These are phyloP conservation scores for Sebastes hubbsi DNA, from an alignment of 2,797 vertebrate species.

Conservation along the genomic window DNA sequence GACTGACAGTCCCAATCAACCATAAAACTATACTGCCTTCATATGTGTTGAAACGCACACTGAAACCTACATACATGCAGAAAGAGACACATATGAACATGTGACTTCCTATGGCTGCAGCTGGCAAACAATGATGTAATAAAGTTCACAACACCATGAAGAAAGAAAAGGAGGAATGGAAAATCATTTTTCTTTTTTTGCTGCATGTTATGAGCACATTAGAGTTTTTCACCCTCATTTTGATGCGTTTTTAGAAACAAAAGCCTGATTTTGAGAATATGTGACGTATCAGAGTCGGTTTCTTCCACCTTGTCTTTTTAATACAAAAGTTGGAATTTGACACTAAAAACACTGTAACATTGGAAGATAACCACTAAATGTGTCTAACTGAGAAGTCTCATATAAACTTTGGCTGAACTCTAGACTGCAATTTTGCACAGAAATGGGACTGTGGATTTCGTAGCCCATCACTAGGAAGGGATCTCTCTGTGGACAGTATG, in stretches of 20 bases:
- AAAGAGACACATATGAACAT: background rate
- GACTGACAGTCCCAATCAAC: conserved; percentile 49
- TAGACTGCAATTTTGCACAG: too few species aligned
- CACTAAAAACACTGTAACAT: background rate
- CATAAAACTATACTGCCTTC: conserved; percentile 61
- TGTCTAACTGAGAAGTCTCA: background rate
- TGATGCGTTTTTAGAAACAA: background rate
- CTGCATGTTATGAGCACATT: background rate
- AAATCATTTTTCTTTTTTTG: background rate
- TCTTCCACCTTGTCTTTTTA: background rate
- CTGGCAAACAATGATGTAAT: conserved; percentile 15
- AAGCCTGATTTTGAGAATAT: background rate
- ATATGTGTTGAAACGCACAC: conserved; percentile 27
- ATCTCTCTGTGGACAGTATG: too few species aligned
- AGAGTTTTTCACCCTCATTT: background rate
- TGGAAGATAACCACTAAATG: too few species aligned
- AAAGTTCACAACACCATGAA: conserved; percentile 16
- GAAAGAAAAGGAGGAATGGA: background rate
- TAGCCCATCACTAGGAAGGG: too few species aligned
- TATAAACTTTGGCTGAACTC: too few species aligned
- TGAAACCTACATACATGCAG: background rate
- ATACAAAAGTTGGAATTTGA: background rate
- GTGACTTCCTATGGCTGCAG: background rate
- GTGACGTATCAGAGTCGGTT: background rate
- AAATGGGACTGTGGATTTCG: too few species aligned